Conservation (phyloP, 2,797 vertebrate genomes). For the Champsocephalus gunnari region DNA sequence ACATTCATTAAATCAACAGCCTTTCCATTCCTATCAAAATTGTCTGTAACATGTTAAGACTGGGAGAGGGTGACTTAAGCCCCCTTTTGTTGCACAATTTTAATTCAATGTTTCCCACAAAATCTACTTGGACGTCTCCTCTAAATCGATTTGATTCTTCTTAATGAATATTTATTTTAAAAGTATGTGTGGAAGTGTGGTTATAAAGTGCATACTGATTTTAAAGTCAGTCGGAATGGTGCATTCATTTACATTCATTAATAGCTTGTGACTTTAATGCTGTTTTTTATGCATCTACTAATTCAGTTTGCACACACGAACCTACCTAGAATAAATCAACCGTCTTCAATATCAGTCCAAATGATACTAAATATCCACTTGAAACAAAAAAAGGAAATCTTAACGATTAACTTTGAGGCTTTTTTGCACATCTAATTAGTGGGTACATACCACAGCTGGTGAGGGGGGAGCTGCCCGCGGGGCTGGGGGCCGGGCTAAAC, state of each 20-base stretch:
- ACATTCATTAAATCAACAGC: constrained; percentile 78
- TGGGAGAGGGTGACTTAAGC: constrained; percentile 60
- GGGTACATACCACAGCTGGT: constrained; percentile 83
- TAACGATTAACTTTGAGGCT: constrained; percentile 15
- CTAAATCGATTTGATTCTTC: constrained; percentile 25
- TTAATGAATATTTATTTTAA: constrained; percentile 9
- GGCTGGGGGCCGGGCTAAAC: constrained; percentile 82
- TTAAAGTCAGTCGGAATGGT: constrained; percentile 34
- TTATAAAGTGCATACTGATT: constrained; percentile 27
- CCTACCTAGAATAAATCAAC: not conserved
- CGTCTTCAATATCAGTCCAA: constrained; percentile 27
- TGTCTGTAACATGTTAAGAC: constrained; percentile 63
- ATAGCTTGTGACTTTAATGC: constrained; percentile 27
- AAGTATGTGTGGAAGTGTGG: constrained; percentile 10
- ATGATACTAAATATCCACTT: constrained; percentile 18
- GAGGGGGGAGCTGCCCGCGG: constrained; percentile 81
- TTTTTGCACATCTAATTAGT: not conserved
- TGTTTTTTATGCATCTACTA: constrained; percentile 14
- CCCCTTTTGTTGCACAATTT: constrained; percentile 53
- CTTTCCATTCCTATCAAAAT: constrained; percentile 72
- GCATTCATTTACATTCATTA: constrained; percentile 50
- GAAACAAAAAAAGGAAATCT: constrained; percentile 20
- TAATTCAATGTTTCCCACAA: constrained; percentile 26
- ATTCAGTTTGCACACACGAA: not conserved
- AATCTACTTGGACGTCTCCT: constrained; percentile 25